Evolutionary conservation across 2,888 invertebrate genomes (phyloP).

Genomic region (Oxyteleia sp.): DNA sequence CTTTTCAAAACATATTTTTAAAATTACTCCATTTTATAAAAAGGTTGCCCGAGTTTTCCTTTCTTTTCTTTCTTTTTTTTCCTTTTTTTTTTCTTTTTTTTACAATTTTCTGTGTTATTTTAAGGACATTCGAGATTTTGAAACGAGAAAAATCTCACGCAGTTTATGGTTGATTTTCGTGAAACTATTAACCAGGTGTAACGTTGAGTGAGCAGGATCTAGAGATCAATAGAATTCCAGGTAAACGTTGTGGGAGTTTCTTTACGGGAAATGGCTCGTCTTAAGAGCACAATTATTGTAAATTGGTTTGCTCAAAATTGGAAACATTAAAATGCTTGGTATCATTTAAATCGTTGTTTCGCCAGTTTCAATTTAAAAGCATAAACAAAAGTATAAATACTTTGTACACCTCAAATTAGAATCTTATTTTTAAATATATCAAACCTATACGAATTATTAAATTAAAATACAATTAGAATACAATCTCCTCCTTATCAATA

Average conservation of each 20-base stretch:
- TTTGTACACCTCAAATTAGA: too few relatives aligned
- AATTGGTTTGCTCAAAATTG: constrained; percentile 29
- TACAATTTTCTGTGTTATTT: not conserved
- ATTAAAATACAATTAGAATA: too few relatives aligned
- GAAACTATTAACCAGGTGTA: constrained; percentile 55
- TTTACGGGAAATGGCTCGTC: constrained; percentile 23
- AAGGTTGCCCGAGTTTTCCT: not conserved
- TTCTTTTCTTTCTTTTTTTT: too few relatives aligned
- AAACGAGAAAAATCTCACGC: constrained; percentile 1
- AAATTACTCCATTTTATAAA: too few relatives aligned
- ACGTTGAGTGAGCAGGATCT: constrained; percentile 23
- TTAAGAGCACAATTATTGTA: constrained; percentile 42
- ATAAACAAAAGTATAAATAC: too few relatives aligned
- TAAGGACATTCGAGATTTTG: not conserved
- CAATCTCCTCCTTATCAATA: too few relatives aligned
- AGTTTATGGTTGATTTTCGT: constrained; percentile 35
- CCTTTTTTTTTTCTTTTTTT: constrained; percentile 1
- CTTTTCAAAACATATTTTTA: constrained; percentile 5
- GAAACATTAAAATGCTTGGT: constrained; percentile 21
- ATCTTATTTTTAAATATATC: too few relatives aligned
- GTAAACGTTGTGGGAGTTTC: constrained; percentile 51
- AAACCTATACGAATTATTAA: too few relatives aligned
- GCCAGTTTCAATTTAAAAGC: too few relatives aligned
- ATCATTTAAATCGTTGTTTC: too few relatives aligned
- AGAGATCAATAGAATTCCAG: constrained; percentile 49